phyloP scores from a whole-genome alignment of 2,797 vertebrate species.

The Hozukius guyotensis region DNA sequence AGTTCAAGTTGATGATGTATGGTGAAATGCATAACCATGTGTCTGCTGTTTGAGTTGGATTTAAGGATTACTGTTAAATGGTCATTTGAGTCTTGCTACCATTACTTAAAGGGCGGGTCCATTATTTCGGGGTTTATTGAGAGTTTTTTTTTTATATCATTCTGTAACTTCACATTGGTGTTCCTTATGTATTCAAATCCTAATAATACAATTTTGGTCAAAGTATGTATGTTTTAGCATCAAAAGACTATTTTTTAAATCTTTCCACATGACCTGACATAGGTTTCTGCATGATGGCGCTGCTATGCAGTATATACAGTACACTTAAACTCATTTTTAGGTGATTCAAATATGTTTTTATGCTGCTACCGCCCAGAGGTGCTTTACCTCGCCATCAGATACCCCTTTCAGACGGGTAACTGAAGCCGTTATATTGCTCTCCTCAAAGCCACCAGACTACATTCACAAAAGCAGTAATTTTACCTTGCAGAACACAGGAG shows the following conservation, averaged over 20 bases:
- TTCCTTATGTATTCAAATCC: accelerated
- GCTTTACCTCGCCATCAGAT: no score
- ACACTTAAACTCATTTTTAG: neutral
- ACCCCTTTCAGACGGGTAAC: accelerated
- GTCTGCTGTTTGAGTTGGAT: conserved; percentile 39
- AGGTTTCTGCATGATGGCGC: neutral
- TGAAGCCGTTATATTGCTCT: accelerated
- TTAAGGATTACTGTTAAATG: conserved; percentile 30
- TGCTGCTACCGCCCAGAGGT: accelerated
- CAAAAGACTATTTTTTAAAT: neutral
- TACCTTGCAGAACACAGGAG: no score
- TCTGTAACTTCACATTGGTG: neutral
- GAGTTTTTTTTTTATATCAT: neutral
- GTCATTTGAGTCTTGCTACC: conserved; percentile 18
- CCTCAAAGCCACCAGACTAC: no score
- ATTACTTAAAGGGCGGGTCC: conserved; percentile 2
- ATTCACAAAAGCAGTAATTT: no score
- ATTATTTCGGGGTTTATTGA: neutral
- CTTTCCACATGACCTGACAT: neutral
- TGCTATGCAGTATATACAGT: accelerated
- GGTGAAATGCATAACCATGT: conserved; percentile 40
- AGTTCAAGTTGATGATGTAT: conserved; percentile 48
- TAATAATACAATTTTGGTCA: neutral
- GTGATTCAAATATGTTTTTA: no score
- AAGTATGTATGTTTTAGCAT: neutral